phyloP scores from a whole-genome alignment of 2,113 vertebrate species.

The Butorides virescens region DNA sequence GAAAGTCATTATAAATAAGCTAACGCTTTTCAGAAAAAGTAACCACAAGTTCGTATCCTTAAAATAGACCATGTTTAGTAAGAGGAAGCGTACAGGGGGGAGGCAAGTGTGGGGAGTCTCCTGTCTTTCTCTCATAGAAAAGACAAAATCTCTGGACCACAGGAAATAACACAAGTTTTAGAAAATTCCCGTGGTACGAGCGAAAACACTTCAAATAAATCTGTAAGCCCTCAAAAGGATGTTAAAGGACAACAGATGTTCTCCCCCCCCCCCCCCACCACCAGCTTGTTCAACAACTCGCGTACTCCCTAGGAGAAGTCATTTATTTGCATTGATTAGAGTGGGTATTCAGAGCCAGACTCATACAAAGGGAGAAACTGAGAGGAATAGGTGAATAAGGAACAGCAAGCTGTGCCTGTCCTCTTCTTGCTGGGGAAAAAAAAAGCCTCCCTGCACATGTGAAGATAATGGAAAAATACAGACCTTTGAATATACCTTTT shows the following conservation, averaged over 20 bases:
- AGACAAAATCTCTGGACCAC: conserved; percentile 42
- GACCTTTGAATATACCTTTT: not conserved
- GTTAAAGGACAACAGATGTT: conserved; percentile 68
- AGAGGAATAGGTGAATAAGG: not conserved
- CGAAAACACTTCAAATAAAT: conserved; percentile 53
- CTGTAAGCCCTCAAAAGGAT: conserved; percentile 36
- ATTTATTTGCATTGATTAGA: conserved; percentile 46
- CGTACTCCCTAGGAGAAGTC: not conserved
- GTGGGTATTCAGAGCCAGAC: not conserved
- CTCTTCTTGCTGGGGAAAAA: not conserved
- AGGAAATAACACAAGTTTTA: conserved; percentile 64
- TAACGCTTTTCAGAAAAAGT: not conserved
- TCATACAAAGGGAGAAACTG: not conserved
- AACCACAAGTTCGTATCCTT: not conserved
- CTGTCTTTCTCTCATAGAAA: not conserved
- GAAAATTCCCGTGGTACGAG: conserved; percentile 54
- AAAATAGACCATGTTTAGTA: conserved; percentile 41
- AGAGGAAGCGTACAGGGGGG: conserved; percentile 7
- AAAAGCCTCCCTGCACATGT: not conserved
- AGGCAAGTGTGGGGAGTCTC: not conserved
- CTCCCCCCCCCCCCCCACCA: not conserved
- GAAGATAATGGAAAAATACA: conserved; percentile 25
- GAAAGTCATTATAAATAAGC: not conserved
- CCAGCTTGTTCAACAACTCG: not conserved
- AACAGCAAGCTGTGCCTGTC: not conserved